Evolutionary conservation across 2,888 invertebrate species (phyloP).

Genomic region (Drosophila paranaensis): DNA sequence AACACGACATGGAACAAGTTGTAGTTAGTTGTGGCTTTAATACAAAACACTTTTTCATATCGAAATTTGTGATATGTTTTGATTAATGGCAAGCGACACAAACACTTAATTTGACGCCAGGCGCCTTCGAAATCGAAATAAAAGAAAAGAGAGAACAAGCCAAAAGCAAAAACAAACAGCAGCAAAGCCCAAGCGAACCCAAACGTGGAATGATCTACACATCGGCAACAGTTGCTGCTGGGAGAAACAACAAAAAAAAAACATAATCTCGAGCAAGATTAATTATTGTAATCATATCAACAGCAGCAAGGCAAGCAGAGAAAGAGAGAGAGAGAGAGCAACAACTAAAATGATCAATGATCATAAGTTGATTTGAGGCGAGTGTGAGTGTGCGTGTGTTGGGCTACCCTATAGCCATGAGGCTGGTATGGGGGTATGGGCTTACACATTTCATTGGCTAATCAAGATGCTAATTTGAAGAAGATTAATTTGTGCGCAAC

Average conservation of each 20-base stretch:
- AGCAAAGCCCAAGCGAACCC: constrained; percentile 34
- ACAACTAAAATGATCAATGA: constrained; percentile 61
- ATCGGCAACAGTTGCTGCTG: constrained; percentile 52
- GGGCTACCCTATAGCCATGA: constrained; percentile 27
- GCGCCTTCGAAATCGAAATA: constrained; percentile 71
- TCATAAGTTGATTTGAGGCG: constrained; percentile 70
- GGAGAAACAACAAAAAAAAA: constrained; percentile 30
- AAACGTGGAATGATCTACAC: constrained; percentile 34
- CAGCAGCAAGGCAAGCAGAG: constrained; percentile 58
- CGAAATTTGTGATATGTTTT: constrained; percentile 80
- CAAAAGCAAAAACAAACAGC: constrained; percentile 29
- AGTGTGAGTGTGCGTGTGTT: not conserved
- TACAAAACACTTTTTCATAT: constrained; percentile 81
- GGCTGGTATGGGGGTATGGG: constrained; percentile 26
- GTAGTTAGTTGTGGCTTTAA: constrained; percentile 64
- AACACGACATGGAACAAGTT: constrained; percentile 73
- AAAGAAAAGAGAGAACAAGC: constrained; percentile 2
- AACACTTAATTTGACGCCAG: constrained; percentile 84
- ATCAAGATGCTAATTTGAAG: constrained; percentile 82
- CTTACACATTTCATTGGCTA: constrained; percentile 80
- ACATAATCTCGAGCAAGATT: constrained; percentile 79
- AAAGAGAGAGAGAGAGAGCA: constrained; percentile 3
- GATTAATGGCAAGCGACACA: constrained; percentile 83
- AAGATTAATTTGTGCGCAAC: constrained; percentile 78
- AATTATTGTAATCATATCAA: constrained; percentile 83